Evolutionary conservation across 2,113 vertebrate genomes (phyloP).

Genomic region (Kryptolebias marmoratus): DNA sequence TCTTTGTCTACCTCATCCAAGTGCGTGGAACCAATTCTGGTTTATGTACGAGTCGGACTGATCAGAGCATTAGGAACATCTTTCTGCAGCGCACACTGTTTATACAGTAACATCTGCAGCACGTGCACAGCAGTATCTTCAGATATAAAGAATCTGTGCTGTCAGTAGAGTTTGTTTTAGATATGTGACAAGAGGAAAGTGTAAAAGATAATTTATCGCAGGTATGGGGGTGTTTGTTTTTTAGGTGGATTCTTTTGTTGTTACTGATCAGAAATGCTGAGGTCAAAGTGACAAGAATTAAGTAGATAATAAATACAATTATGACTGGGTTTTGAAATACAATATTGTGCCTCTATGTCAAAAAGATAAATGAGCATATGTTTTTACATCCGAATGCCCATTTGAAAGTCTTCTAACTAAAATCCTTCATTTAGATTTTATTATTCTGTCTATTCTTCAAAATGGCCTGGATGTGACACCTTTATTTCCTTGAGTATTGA

Average conservation of each 20-base stretch:
- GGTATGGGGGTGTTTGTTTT: slow-evolving; percentile 31
- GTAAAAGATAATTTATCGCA: slow-evolving; percentile 22
- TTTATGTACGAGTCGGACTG: slow-evolving; percentile 1
- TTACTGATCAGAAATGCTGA: background rate
- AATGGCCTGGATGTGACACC: no score
- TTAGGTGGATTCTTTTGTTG: slow-evolving; percentile 4
- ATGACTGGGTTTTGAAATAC: no score
- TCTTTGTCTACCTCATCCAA: slow-evolving; percentile 12
- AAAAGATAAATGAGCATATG: no score
- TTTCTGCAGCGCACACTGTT: slow-evolving; percentile 36
- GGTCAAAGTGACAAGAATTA: no score
- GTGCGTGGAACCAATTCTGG: background rate
- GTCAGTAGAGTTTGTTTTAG: slow-evolving; percentile 48
- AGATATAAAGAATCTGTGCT: slow-evolving; percentile 37
- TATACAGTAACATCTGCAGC: slow-evolving; percentile 14
- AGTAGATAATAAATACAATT: no score
- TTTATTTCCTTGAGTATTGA: no score
- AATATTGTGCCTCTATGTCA: no score
- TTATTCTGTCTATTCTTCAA: no score
- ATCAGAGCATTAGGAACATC: slow-evolving; percentile 54
- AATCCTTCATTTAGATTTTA: no score
- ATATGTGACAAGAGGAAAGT: slow-evolving; percentile 26
- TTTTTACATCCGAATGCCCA: no score
- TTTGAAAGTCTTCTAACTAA: no score
- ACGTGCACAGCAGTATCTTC: slow-evolving; percentile 12